phyloP scores from a whole-genome alignment of 2,888 invertebrate genomes.

The Lasioglossum oenotherae region DNA sequence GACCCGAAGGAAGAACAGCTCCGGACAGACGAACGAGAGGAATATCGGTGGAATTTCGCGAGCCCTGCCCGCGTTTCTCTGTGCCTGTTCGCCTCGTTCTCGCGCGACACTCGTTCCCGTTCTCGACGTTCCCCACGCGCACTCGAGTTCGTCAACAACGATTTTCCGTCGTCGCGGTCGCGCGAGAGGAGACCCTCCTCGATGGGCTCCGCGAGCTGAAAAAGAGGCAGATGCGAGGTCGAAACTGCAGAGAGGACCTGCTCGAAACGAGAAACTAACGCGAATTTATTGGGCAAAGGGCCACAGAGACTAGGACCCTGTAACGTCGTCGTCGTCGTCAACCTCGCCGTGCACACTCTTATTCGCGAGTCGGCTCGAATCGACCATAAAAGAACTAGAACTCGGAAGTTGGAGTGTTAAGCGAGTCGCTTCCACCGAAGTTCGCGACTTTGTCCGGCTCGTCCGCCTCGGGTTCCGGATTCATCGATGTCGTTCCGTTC shows the following conservation, averaged over 20 bases:
- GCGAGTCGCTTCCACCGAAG: background rate
- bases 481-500: slow-evolving; percentile 51
- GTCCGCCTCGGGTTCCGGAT: slow-evolving; percentile 9
- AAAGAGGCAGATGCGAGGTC: slow-evolving; percentile 32
- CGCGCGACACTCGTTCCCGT: slow-evolving; percentile 37
- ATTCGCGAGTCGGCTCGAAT: background rate
- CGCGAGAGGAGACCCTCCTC: slow-evolving; percentile 55
- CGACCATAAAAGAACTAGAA: background rate
- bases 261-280: background rate
- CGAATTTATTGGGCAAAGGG: slow-evolving; percentile 2
- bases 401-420: slow-evolving; percentile 4
- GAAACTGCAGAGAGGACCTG: background rate
- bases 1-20: background rate
- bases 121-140: slow-evolving; percentile 59
- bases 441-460: slow-evolving; percentile 30
- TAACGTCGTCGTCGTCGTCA: too few species aligned
- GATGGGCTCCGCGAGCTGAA: slow-evolving; percentile 42
- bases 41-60: background rate
- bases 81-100: background rate
- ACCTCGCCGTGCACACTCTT: background rate
- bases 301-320: background rate
- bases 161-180: slow-evolving; percentile 65
- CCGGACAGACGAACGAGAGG: background rate
- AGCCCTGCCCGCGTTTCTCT: background rate
- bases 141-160: slow-evolving; percentile 68